Evolutionary conservation across 2,113 vertebrate genomes (phyloP).

Genomic region (Chaetura pelagica): DNA sequence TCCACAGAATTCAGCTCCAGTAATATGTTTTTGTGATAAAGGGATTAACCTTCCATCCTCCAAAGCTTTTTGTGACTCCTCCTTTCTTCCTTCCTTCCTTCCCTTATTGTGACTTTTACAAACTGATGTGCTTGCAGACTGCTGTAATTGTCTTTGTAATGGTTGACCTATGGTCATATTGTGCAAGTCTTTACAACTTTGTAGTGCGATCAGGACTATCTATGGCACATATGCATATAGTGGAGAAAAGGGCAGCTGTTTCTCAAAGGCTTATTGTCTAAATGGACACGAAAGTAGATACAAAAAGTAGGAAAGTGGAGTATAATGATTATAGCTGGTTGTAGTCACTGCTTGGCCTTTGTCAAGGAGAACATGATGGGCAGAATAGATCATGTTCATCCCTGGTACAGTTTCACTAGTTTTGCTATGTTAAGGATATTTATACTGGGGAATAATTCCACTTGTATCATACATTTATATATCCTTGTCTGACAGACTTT

Average conservation of each 20-base stretch:
- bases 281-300: not conserved
- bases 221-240: fast-evolving
- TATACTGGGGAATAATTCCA: not conserved
- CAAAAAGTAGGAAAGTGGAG: not conserved
- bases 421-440: not conserved
- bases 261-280: not conserved
- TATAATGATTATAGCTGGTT: not conserved
- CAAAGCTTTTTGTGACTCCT: not conserved
- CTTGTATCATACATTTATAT: not conserved
- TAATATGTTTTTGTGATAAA: not conserved
- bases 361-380: not conserved
- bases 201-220: not conserved
- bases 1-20: not conserved
- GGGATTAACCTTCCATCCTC: not conserved
- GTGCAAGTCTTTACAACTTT: not conserved
- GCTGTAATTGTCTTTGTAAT: not conserved
- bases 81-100: not conserved
- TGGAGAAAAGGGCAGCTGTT: not conserved
- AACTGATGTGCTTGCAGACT: not conserved
- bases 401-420: not conserved
- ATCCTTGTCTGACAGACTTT: constrained; percentile 3
- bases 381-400: not conserved
- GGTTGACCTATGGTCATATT: not conserved
- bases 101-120: not conserved
- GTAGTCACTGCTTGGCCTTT: not conserved